Evolutionary conservation across 2,113 vertebrate genomes (phyloP), one percentile per base, ranked within the genome.

Genomic region (Pluvialis apricaria): DNA sequence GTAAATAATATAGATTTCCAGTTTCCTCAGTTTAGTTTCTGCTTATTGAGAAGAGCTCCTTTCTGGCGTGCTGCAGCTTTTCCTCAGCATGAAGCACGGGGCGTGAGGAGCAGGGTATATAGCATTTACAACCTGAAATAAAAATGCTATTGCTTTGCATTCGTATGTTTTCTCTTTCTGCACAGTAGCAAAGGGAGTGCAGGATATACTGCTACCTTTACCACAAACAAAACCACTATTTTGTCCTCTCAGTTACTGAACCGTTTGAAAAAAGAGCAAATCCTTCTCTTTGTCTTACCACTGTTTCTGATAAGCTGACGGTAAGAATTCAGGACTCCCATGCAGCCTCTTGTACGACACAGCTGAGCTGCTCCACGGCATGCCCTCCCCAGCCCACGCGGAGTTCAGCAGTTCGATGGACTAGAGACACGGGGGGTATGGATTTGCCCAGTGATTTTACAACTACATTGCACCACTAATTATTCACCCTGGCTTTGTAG

Each of bases 41-140:
- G 62, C 82, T 94, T 47, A 68, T 86, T 94, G 93, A 83, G 96
- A 88, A 58, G 44, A 92, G 84, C 76, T 96, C 92, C 83, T 82
- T 76, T 87, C 89, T 97, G 94, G 88, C 82, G 47, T 62, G 16
- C n/a, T 91, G 75, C 62, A 91, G 90, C 71, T 95, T 97, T 94
- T 94, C 95, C 92, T 85, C 19, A 3, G 80, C 55, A 6, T 65
- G 86, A 94, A 91, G 58, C 72, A 65, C 47, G 31, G 82, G 75
- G 47, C 5, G 21, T 54, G 58, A 92, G 92, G 82, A 92, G 94
- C 71, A 55, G 72, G 42, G 49, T 85, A 77, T 85, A 77, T 94
- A 84, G 51, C 72, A 69, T 96, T 97, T 96, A 65, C 78, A 96
- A 96, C 95, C 82, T 88, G 88, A 95, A 96, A 91, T 24, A 65